Evolutionary conservation across 2,888 invertebrate species (phyloP).

Genomic region (Bellardia pandia): DNA sequence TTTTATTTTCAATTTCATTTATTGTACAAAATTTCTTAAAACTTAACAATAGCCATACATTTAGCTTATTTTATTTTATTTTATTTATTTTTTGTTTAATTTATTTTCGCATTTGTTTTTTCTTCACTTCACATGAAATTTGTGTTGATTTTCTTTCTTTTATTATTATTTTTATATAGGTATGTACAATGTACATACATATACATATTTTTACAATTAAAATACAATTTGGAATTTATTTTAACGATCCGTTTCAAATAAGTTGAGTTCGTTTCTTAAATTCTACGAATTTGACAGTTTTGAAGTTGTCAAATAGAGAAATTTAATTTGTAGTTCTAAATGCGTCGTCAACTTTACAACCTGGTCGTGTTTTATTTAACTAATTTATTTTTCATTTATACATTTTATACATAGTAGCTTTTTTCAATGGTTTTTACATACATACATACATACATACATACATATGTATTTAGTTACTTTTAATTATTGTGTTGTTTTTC

Average conservation of each 20-base stretch:
- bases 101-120: constrained; percentile 40
- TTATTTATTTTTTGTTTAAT: background rate
- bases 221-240: constrained; percentile 62
- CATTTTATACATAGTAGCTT: background rate
- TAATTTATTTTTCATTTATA: constrained; percentile 28
- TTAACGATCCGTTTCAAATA: constrained; percentile 40
- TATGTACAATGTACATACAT: too few relatives aligned
- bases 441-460: background rate
- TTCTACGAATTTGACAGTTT: background rate
- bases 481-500: background rate
- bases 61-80: constrained; percentile 37
- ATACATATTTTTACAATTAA: constrained; percentile 41
- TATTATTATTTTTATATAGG: background rate
- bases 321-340: too few relatives aligned
- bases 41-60: constrained; percentile 68
- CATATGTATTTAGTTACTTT: background rate
- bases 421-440: constrained; percentile 1
- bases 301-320: background rate
- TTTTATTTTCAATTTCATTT: constrained; percentile 48
- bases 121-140: constrained; percentile 2
- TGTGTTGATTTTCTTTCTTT: background rate
- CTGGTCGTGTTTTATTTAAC: constrained; percentile 5
- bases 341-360: background rate
- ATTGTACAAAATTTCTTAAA: constrained; percentile 70
- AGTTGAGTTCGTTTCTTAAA: background rate